Percentiles rank a stretch among this genome's conserved stretches.
phyloP scores from a whole-genome alignment of 2,113 vertebrate species.

The Callionymus lyra region DNA sequence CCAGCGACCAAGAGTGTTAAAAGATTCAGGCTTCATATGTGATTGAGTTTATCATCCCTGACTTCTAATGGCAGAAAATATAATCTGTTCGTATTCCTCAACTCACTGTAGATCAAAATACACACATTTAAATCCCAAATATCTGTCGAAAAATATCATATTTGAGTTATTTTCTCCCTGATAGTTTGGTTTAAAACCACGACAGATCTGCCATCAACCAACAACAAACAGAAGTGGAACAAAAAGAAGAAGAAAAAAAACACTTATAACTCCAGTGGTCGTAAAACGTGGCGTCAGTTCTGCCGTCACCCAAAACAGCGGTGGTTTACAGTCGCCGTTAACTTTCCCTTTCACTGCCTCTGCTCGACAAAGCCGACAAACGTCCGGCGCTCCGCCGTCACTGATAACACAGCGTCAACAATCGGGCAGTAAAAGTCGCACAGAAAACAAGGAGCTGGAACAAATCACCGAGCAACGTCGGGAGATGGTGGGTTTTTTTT shows the following conservation, averaged over 20 bases:
- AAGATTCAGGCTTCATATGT: no score
- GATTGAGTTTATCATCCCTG: no score
- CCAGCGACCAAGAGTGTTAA: no score
- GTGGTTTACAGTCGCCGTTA: conserved; percentile 21
- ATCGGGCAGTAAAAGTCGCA: conserved; percentile 15
- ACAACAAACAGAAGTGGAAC: no score
- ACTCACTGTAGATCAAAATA: no score
- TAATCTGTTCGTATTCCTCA: no score
- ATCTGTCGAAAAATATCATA: no score
- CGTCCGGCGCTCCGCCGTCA: conserved; percentile 8
- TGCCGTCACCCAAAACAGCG: neutral
- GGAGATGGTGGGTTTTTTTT: conserved; percentile 8
- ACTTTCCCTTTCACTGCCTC: conserved; percentile 16
- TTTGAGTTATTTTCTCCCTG: no score
- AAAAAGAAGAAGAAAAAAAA: neutral
- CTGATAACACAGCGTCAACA: conserved; percentile 11
- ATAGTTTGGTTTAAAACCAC: conserved; percentile 22
- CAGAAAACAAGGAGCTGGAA: conserved; percentile 11
- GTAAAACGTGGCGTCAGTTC: conserved; percentile 7
- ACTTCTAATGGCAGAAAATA: no score
- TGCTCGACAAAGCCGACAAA: conserved; percentile 14
- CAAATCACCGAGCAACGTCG: conserved; percentile 4
- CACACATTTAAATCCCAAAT: no score
- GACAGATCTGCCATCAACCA: conserved; percentile 34
- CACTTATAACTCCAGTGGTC: conserved; percentile 2